Base-by-base conservation (phyloP, 2,888 invertebrate genomes). In the Parnassius smintheus region DNA sequence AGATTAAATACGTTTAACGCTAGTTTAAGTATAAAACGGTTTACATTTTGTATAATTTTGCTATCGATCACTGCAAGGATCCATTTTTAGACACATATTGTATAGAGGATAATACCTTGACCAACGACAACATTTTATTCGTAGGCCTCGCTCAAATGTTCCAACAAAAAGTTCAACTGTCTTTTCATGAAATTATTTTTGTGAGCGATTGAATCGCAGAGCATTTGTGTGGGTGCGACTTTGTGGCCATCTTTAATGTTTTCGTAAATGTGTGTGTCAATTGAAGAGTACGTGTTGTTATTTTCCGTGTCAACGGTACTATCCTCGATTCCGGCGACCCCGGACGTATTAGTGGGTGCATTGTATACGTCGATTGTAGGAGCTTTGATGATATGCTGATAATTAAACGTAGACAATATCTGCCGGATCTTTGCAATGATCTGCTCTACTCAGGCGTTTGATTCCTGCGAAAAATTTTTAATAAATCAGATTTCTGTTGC, bases 361-460 rank as follows among this genome's bases (percentile, higher is more conserved):
- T 85, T 85, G 86, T 84, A 87, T 82, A 85, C 90, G 85, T 88
- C 92, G 86, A 85, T 85, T 73, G 91, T 79, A 78, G 87, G 80
- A 81, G 88, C 87, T 85, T 85, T 86, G 89, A 64, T 82, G 91
- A 84, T 90, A 88, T 94, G 94, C 88, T 94, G 94, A 89, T 93
- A 93, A 86, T 93, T 93, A 92, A 95, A 95, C 92, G 95, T 94
- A 86, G 94, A 93, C 92, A 95, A 93, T 93, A 95, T 94, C 93
- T 94, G 93, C 92, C 95, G 95, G 94, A 95, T 95, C 93, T 94
- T 95, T 94, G 94, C 94, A 95, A 95, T 95, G 94, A 95, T 95
- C 95, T 95, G 95, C 94, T 95, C 95, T 93, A 95, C 95, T 96
- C 96, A 96, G 95, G 96, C 96, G 93, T 96, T 96, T 91, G 96